Conservation (phyloP, 1,140 invertebrate genomes). For the Drosophila santomea region DNA sequence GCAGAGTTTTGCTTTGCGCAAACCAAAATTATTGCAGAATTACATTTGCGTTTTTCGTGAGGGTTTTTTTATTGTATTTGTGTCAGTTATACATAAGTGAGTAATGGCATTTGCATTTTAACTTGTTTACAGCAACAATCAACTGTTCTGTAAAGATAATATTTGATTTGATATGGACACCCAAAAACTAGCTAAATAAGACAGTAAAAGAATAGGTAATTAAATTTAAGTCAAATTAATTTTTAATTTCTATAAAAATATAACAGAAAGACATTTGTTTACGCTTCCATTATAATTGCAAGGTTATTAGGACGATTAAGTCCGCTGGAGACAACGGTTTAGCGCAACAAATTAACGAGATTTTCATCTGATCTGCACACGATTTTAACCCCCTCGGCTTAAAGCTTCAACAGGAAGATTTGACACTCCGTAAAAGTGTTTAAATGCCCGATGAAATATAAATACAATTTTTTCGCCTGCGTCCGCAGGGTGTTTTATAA, state of each 20-base stretch:
- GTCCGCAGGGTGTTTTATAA: constrained; percentile 36
- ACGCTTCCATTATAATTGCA: too few species aligned
- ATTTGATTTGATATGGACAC: background rate
- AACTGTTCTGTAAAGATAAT: background rate
- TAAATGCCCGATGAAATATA: constrained; percentile 34
- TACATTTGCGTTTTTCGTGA: constrained; percentile 2
- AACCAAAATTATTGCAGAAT: constrained; percentile 3
- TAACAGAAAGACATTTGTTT: too few species aligned
- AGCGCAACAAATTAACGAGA: constrained; percentile 5
- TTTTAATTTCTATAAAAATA: too few species aligned
- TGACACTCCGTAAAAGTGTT: constrained; percentile 19
- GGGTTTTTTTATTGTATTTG: background rate
- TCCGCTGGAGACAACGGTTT: too few species aligned
- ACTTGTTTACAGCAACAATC: background rate
- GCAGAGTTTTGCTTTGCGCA: constrained; percentile 21
- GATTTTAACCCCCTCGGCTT: constrained; percentile 15
- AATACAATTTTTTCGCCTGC: constrained; percentile 19
- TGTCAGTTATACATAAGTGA: background rate
- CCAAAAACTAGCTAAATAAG: too few species aligned
- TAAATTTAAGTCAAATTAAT: too few species aligned
- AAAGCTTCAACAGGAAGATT: constrained; percentile 16
- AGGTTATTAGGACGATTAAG: too few species aligned
- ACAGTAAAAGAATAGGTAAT: too few species aligned
- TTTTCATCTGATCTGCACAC: constrained; percentile 6
- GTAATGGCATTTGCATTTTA: background rate